These are phyloP conservation scores for Adelosebastes latens DNA, from an alignment of 2,797 vertebrate genomes.

Conservation along the genomic window DNA sequence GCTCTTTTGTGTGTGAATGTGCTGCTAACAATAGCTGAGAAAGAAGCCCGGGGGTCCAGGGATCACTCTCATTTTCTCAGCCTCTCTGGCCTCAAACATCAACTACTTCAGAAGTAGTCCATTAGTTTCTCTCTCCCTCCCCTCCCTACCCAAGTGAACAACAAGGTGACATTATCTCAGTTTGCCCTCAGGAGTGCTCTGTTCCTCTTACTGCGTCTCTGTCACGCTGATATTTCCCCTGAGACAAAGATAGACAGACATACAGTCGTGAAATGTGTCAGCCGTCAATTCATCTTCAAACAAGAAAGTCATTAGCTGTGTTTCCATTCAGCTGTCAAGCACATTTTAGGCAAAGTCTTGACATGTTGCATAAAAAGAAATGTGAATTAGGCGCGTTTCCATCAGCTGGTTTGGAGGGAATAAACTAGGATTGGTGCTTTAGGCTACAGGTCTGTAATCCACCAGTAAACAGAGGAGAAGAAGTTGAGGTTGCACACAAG, in stretches of 20 bases:
- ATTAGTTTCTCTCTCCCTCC: slow-evolving; percentile 24
- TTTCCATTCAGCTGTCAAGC: too few relatives aligned
- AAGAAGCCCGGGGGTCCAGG: neutral
- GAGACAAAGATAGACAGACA: slow-evolving; percentile 3
- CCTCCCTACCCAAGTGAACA: neutral
- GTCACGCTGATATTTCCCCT: slow-evolving; percentile 16
- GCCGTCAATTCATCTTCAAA: neutral
- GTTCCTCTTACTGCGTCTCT: slow-evolving; percentile 17
- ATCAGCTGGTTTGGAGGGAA: too few relatives aligned
- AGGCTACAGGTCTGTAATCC: too few relatives aligned
- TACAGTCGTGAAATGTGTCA: neutral
- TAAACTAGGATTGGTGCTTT: too few relatives aligned
- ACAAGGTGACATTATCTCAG: slow-evolving; percentile 64
- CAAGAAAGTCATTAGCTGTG: too few relatives aligned
- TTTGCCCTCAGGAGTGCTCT: slow-evolving; percentile 52
- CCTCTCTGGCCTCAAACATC: slow-evolving; percentile 11
- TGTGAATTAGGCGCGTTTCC: too few relatives aligned
- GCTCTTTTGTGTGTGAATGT: neutral
- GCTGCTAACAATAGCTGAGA: neutral
- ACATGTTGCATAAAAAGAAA: too few relatives aligned
- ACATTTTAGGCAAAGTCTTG: too few relatives aligned
- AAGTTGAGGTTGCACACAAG: too few relatives aligned
- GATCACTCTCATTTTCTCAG: slow-evolving; percentile 3
- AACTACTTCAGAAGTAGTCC: slow-evolving; percentile 2
- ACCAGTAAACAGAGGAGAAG: too few relatives aligned